Conservation (phyloP, 2,888 invertebrate species). For the Tenthredo mesomela region DNA sequence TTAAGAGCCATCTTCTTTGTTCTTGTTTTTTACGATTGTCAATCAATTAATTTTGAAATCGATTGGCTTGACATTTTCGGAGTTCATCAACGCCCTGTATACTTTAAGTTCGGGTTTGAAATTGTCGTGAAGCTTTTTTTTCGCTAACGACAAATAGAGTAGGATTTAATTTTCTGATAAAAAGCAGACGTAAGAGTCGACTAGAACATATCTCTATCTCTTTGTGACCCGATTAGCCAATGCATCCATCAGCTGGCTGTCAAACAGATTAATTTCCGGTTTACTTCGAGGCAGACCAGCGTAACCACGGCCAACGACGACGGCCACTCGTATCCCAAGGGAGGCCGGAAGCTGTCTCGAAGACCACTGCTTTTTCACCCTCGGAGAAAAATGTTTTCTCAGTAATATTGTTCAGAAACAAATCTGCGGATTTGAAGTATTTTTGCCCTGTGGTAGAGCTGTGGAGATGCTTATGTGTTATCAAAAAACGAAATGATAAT, state of each 20-base stretch:
- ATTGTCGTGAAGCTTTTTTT: neutral
- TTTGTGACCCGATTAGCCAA: constrained; percentile 40
- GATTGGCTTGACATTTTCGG: neutral
- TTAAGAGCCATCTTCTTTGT: neutral
- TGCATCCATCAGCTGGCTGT: constrained; percentile 38
- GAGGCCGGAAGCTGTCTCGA: constrained; percentile 25
- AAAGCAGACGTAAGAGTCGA: neutral
- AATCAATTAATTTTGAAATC: neutral
- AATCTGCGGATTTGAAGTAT: neutral
- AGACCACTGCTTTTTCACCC: constrained; percentile 13
- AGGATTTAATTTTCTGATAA: neutral
- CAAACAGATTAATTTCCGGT: constrained; percentile 49
- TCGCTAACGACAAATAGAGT: neutral
- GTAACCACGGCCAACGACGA: neutral
- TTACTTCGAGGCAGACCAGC: neutral
- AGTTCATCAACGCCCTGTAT: neutral
- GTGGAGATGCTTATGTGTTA: neutral
- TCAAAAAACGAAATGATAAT: neutral
- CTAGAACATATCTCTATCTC: neutral
- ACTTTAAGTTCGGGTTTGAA: neutral
- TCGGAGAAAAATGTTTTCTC: neutral
- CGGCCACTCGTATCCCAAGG: constrained; percentile 30
- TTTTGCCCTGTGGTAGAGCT: neutral
- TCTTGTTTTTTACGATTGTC: neutral
- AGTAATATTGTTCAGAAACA: constrained; percentile 1